Percentiles rank a stretch among this genome's conserved stretches.
phyloP scores from a whole-genome alignment of 1,140 invertebrate genomes.

The Drosophila chauvacae region DNA sequence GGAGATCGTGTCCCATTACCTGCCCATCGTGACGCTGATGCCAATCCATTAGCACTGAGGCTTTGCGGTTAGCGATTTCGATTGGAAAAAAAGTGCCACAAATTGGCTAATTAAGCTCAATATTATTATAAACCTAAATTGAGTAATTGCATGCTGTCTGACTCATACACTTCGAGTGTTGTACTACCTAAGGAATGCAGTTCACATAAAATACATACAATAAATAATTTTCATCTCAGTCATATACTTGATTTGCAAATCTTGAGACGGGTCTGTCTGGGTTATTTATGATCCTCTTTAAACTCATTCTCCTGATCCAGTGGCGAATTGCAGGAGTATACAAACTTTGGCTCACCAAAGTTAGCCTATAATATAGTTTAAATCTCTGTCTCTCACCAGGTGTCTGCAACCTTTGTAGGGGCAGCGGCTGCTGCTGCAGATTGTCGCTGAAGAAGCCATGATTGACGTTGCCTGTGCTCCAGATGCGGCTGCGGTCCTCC shows the following conservation, averaged over 20 bases:
- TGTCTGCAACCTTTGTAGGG: constrained; percentile 63
- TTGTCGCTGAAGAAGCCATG: constrained; percentile 67
- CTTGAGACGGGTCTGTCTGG: too few relatives aligned
- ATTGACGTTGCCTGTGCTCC: constrained; percentile 64
- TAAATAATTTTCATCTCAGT: neutral
- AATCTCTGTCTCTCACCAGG: constrained; percentile 47
- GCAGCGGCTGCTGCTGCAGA: constrained; percentile 64
- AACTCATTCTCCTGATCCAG: neutral
- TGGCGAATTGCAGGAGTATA: too few relatives aligned
- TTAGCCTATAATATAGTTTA: neutral
- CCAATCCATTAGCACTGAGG: neutral
- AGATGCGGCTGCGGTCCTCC: constrained; percentile 64
- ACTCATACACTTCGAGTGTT: neutral
- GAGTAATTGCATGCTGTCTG: neutral
- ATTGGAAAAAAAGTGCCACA: neutral
- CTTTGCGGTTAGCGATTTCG: constrained; percentile 19
- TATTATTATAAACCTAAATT: constrained; percentile 4
- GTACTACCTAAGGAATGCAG: neutral
- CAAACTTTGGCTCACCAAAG: too few relatives aligned
- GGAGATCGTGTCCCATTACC: neutral
- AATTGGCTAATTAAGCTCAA: constrained; percentile 3
- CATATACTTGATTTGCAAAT: too few relatives aligned
- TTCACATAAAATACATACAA: neutral
- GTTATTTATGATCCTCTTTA: neutral
- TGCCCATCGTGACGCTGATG: neutral